Conservation (phyloP, 2,113 vertebrate genomes). For the Dasyprocta punctata region DNA sequence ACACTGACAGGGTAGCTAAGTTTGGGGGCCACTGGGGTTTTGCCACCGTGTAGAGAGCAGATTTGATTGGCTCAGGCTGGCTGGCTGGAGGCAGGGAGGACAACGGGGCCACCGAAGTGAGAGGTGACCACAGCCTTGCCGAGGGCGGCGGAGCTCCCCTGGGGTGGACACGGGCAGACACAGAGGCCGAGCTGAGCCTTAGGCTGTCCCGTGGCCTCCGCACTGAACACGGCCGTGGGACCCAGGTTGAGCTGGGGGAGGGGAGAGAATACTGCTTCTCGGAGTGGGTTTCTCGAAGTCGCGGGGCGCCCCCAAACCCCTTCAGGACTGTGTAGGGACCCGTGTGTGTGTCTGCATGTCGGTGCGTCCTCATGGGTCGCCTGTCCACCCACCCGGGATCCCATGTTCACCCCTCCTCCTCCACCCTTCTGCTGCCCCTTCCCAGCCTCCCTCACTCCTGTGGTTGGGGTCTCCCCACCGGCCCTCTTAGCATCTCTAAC, state of each 20-base stretch:
- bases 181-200: not conserved
- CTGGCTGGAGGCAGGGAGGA: not conserved
- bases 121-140: not conserved
- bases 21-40: not conserved
- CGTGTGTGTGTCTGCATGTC: not conserved
- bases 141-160: not conserved
- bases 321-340: not conserved
- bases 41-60: not conserved
- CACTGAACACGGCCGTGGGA: not conserved
- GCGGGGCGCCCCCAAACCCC: not conserved
- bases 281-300: not conserved
- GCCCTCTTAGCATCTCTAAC: not conserved
- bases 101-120: not conserved
- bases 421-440: not conserved
- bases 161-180: not conserved
- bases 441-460: not conserved
- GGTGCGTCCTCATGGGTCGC: not conserved
- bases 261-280: not conserved
- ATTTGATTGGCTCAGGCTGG: not conserved
- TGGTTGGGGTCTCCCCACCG: not conserved
- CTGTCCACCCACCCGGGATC: not conserved
- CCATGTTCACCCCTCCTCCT: too few relatives aligned
- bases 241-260: too few relatives aligned
- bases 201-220: not conserved
- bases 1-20: not conserved